These are phyloP conservation scores for Limnephilus lunatus DNA, from an alignment of 2,888 invertebrate species.

Conservation along the genomic window DNA sequence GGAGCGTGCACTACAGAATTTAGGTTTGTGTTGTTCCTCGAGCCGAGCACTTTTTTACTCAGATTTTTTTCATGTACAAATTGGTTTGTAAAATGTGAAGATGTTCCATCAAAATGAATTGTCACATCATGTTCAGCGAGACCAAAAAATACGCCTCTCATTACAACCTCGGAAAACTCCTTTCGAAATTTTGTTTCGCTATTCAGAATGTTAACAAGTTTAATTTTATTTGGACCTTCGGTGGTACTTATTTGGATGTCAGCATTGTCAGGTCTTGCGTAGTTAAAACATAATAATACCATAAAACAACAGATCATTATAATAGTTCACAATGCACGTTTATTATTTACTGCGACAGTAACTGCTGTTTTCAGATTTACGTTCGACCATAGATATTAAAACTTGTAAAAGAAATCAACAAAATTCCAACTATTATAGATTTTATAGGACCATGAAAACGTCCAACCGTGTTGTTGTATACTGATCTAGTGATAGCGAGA, in stretches of 20 bases:
- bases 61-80: not conserved
- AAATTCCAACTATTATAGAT: not conserved
- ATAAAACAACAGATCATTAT: not conserved
- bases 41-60: not conserved
- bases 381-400: not conserved
- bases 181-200: not conserved
- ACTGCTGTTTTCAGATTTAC: not conserved
- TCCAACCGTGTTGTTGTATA: not conserved
- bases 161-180: not conserved
- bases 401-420: not conserved
- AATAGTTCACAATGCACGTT: not conserved
- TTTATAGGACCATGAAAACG: not conserved
- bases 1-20: not conserved
- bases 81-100: not conserved
- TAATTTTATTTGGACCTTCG: not conserved
- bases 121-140: not conserved
- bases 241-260: not conserved
- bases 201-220: not conserved
- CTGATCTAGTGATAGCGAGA: not conserved
- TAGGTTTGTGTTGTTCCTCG: not conserved
- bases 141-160: not conserved
- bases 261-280: not conserved
- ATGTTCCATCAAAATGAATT: not conserved
- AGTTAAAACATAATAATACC: not conserved
- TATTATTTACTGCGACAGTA: not conserved